Evolutionary conservation across 2,888 invertebrate genomes (phyloP), one percentile per base, ranked within the genome.

Genomic region (Zygaena filipendulae): DNA sequence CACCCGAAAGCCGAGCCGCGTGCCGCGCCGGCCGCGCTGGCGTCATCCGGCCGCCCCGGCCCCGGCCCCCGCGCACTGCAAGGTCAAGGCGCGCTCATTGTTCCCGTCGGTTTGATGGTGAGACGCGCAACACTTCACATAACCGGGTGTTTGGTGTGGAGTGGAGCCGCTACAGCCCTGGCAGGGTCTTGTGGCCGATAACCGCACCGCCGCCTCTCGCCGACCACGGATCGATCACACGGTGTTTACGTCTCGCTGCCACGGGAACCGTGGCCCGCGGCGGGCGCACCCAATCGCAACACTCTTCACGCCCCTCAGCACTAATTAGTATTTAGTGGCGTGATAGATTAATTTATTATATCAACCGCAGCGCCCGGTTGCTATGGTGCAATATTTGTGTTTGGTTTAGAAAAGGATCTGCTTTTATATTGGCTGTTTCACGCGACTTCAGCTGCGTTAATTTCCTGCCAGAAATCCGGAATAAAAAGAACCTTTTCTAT

Each of bases 1-100:
- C 72, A 71, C 72, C 77, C 79, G 77, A 79, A 77, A 79, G 79
- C 75, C 72, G 59, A 68, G 59, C 55, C 57, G 67, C 64, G 62
- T 57, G 53, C 59, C 64, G 16, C 7, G 43, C 43, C 49, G 72
- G 57, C 66, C 72, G 69, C 67, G 71, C 61, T 72, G n/a, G n/a
- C n/a, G 63, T 53, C 66, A 60, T 58, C 64, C 72, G 72, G 57
- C 66, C 72, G 69, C 67, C 71, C 60, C 71, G 74, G 63, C 79
- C 63, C 53, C 66, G 60, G 59, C 64, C 72, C 68, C 67, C 69
- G 59, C 63, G 52, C 70, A 51, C 60, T 59, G 59, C 75, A 77
- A 77, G 77, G 77, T 77, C 77, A 77, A 72, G 77, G 72, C 72
- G 62, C 52, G 50, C 64, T 69, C 59, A 70, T 71, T 70, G 71